Base-by-base conservation (phyloP, 2,888 invertebrate genomes). In the Esperia sulphurella region DNA sequence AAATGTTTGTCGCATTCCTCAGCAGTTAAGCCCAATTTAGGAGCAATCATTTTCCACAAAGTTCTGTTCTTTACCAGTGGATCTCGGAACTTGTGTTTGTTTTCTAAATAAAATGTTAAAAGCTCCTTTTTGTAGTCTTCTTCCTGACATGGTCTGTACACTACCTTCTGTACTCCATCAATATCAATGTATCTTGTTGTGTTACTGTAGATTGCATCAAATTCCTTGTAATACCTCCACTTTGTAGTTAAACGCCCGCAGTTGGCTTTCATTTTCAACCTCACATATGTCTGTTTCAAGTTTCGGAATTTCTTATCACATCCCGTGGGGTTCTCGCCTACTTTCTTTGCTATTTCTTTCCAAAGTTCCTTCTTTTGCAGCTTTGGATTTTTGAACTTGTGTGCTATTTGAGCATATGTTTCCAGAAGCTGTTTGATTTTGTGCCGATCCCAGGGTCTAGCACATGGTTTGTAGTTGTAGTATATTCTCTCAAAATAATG, bases 1-100 rank as follows among this genome's bases (percentile, higher is more conserved):
- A 85, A 89, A 49, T 87, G 87, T 43, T 80, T 76, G 51, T 86
- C 83, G 54, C 88, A 88, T 49, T 83, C 85, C 49, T 83, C 86
- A 4, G 80, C 57, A 1, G 82, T 68, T 41, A 87, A 53, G 0
- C 81, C 79, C 30, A 87, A 58, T 55, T 71, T 77, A 0, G 73
- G 64, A 5, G 73, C 73, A 6, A 89, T 70, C 14, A 65, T 55
- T 57, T 66, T 74, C 88, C 88, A 89, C 7, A 87, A 55, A 38
- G 59, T 63, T 56, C 78, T 86, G 54, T 86, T 87, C 55, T 80
- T 88, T 1, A 74, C 67, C 3, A 82, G 55, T 12, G 84, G 80
- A 54, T 87, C 75, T 52, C 54, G 71, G 51, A 89, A 89, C 54
- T 76, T 79, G 0, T 75, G 72, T 50, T 80, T 84, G 55, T 87